Conservation (phyloP, 2,888 invertebrate genomes). For the Listrodromus nycthemerus region DNA sequence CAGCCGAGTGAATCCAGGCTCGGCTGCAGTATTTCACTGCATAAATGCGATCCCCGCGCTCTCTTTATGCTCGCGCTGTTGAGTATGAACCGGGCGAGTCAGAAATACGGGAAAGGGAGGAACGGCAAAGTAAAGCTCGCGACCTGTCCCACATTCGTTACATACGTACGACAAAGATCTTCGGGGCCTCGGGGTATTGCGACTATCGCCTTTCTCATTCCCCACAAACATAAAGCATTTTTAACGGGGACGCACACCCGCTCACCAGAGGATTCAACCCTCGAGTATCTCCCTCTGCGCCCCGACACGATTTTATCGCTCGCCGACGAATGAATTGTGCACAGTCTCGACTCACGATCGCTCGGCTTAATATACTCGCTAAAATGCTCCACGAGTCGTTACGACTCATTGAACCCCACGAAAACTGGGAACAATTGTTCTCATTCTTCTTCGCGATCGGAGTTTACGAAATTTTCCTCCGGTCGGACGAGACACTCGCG, state of each 20-base stretch:
- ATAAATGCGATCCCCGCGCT: slow-evolving; percentile 36
- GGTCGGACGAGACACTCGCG: background rate
- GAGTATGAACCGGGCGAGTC: slow-evolving; percentile 23
- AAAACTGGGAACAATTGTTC: slow-evolving; percentile 34
- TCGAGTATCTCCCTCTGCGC: slow-evolving; percentile 42
- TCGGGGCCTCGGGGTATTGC: slow-evolving; percentile 53
- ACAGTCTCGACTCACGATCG: slow-evolving; percentile 47
- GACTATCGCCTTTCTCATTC: slow-evolving; percentile 47
- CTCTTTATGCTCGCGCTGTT: slow-evolving; percentile 15
- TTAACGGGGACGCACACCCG: slow-evolving; percentile 55
- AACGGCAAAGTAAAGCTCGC: slow-evolving; percentile 46
- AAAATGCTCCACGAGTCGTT: slow-evolving; percentile 52
- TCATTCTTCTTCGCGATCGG: slow-evolving; percentile 25
- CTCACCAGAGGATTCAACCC: slow-evolving; percentile 53
- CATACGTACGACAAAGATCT: slow-evolving; percentile 56
- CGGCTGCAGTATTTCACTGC: slow-evolving; percentile 39
- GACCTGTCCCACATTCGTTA: slow-evolving; percentile 58
- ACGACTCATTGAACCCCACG: slow-evolving; percentile 43
- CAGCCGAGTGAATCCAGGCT: slow-evolving; percentile 43
- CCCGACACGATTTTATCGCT: slow-evolving; percentile 65
- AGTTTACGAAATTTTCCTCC: slow-evolving; percentile 4
- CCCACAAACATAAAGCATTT: slow-evolving; percentile 58
- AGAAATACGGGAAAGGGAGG: slow-evolving; percentile 30
- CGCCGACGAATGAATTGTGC: slow-evolving; percentile 58
- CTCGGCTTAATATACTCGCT: slow-evolving; percentile 45